These are phyloP conservation scores for Thymallus thymallus DNA, from an alignment of 2,113 vertebrate species.

Conservation along the genomic window DNA sequence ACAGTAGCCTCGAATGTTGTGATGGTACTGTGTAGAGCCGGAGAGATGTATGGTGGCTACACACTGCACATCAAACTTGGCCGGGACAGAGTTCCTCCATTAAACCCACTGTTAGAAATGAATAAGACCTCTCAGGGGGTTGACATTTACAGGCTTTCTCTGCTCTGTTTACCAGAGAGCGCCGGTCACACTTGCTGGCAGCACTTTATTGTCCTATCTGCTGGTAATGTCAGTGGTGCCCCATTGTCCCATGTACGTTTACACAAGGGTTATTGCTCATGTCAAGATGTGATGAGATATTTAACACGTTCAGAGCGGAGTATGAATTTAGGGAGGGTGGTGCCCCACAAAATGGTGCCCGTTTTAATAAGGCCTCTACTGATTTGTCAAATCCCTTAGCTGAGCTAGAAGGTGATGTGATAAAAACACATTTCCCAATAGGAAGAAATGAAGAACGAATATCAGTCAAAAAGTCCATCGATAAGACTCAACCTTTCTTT, in stretches of 20 bases:
- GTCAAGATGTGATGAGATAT: not conserved
- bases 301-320: not conserved
- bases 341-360: too few relatives aligned
- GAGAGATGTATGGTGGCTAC: not conserved
- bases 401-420: too few relatives aligned
- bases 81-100: constrained; percentile 52
- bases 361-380: too few relatives aligned
- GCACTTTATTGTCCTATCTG: constrained; percentile 35
- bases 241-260: constrained; percentile 31
- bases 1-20: not conserved
- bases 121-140: constrained; percentile 29
- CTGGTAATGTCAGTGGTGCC: constrained; percentile 3
- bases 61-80: not conserved
- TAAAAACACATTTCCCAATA: not conserved
- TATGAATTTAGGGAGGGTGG: too few relatives aligned
- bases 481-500: not conserved
- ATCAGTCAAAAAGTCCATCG: not conserved
- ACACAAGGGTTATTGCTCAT: constrained; percentile 38
- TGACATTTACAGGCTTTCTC: constrained; percentile 23
- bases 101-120: constrained; percentile 56
- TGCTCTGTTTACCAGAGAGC: constrained; percentile 17
- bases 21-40: too few relatives aligned
- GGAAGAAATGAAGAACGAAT: not conserved
- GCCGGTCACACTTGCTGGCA: not conserved
- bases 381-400: too few relatives aligned